phyloP scores from a whole-genome alignment of 2,797 vertebrate species.

The Vireo griseus region DNA sequence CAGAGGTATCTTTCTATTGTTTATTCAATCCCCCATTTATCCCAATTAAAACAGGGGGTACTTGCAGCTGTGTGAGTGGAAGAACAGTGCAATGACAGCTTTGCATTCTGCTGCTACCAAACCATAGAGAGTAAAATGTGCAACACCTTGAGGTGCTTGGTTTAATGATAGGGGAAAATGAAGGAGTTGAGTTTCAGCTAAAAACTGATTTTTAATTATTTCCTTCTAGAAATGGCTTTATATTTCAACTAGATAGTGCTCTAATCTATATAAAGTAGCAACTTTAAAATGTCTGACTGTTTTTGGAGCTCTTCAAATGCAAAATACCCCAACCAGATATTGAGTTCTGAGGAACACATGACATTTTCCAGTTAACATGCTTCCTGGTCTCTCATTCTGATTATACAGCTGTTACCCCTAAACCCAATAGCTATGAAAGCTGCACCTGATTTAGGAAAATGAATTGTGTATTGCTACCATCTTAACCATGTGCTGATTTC shows the following conservation, averaged over 20 bases:
- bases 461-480: not conserved
- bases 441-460: not conserved
- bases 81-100: not conserved
- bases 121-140: not conserved
- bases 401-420: not conserved
- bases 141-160: not conserved
- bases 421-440: not conserved
- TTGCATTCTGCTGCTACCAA: not conserved
- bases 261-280: not conserved
- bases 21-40: not conserved
- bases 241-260: not conserved
- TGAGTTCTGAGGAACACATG: not conserved
- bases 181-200: not conserved
- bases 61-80: not conserved
- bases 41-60: not conserved
- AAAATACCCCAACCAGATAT: not conserved
- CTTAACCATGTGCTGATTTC: not conserved
- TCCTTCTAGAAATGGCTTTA: not conserved
- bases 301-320: not conserved
- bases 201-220: not conserved
- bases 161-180: not conserved
- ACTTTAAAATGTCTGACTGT: fast-evolving
- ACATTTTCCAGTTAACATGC: not conserved
- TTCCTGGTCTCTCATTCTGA: not conserved
- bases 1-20: not conserved